A percentile compares a stretch with the other conserved stretches of the same genome.
Conservation (phyloP, 1,140 invertebrate genomes). For the Drosophila gunungcola region DNA sequence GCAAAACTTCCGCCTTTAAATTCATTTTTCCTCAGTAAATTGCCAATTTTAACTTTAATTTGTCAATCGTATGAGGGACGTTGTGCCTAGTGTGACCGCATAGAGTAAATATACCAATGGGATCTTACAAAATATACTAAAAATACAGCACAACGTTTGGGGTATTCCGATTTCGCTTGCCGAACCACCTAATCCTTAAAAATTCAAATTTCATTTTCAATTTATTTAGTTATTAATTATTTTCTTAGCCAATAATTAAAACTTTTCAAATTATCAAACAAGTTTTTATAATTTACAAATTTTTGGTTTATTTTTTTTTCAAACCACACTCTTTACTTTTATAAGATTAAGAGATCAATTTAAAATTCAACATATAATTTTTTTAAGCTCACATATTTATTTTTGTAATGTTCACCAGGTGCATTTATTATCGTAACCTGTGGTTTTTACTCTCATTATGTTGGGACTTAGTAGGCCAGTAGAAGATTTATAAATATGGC, state of each 20-base stretch:
- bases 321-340: no score
- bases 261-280: no score
- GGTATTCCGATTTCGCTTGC: not conserved
- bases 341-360: no score
- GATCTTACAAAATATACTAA: not conserved
- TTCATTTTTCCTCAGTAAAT: constrained; percentile 3
- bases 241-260: no score
- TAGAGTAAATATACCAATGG: not conserved
- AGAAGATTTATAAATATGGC: constrained; percentile 58
- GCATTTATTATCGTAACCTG: constrained; percentile 8
- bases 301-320: no score
- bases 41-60: constrained; percentile 10
- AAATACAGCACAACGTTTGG: not conserved
- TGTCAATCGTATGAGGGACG: constrained; percentile 7
- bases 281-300: no score
- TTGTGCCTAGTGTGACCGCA: not conserved
- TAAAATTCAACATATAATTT: no score
- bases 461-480: constrained; percentile 85
- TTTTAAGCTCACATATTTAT: no score
- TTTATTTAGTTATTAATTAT: no score
- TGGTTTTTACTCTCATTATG: constrained; percentile 81
- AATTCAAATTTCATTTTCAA: no score
- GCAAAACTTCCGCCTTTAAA: not conserved
- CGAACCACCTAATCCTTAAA: no score
- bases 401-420: no score